A percentile compares a stretch with the other conserved stretches of the same genome.
These are phyloP conservation scores for Prionailurus viverrinus DNA, from an alignment of 2,113 vertebrate genomes.

Conservation along the genomic window DNA sequence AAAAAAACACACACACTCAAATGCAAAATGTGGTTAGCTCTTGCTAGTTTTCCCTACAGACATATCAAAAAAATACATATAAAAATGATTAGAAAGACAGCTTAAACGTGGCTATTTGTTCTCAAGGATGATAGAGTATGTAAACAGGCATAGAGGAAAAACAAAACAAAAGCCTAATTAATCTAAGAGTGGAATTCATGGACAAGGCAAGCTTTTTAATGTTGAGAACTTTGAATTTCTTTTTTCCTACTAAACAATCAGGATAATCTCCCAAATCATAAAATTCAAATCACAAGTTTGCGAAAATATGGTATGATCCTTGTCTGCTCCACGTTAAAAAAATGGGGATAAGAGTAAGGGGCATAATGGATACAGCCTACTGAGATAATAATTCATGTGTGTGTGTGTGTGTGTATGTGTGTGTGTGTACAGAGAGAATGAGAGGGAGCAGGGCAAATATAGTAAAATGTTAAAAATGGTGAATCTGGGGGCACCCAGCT, in stretches of 20 bases:
- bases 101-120: not conserved
- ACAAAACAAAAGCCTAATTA: not conserved
- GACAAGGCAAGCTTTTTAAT: not conserved
- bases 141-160: not conserved
- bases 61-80: not conserved
- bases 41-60: not conserved
- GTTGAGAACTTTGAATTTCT: not conserved
- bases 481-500: not conserved
- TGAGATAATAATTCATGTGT: not conserved
- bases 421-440: not conserved
- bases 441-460: not conserved
- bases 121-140: not conserved
- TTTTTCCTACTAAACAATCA: not conserved
- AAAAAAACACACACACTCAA: not conserved
- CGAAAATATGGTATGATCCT: not conserved
- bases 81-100: not conserved
- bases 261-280: not conserved
- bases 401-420: not conserved
- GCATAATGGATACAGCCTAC: not conserved
- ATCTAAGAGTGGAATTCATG: not conserved
- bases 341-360: not conserved
- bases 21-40: not conserved
- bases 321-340: not conserved
- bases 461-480: not conserved
- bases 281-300: constrained; percentile 8